These are phyloP conservation scores for Centrocercus urophasianus DNA, from an alignment of 2,113 vertebrate species.

Conservation along the genomic window DNA sequence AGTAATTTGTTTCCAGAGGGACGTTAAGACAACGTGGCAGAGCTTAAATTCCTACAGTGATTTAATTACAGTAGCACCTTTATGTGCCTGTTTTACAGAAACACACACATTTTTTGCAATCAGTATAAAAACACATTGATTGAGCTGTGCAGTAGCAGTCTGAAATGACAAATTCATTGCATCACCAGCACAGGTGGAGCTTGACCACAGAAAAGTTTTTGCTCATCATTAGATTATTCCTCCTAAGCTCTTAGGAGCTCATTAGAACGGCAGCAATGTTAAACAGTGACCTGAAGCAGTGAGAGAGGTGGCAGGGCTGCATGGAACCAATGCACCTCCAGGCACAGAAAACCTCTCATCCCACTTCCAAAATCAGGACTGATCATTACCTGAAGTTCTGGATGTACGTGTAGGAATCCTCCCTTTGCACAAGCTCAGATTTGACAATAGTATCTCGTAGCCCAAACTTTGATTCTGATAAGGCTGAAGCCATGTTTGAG, in stretches of 20 bases:
- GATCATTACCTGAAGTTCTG: slow-evolving; percentile 85
- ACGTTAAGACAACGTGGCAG: neutral
- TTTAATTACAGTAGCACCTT: neutral
- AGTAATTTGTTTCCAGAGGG: neutral
- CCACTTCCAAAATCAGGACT: neutral
- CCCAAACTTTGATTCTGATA: slow-evolving; percentile 87
- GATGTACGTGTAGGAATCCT: slow-evolving; percentile 88
- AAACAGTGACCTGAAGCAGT: neutral
- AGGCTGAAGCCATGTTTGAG: slow-evolving; percentile 85
- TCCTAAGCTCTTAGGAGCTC: neutral
- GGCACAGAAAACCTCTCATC: neutral
- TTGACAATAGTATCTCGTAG: slow-evolving; percentile 90
- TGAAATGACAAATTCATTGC: neutral
- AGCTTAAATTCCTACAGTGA: neutral
- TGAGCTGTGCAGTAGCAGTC: neutral
- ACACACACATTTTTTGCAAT: neutral
- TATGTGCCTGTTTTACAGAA: neutral
- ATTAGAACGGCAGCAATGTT: neutral
- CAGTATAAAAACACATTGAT: neutral
- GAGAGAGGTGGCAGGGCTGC: neutral
- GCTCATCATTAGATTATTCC: neutral
- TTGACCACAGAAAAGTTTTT: neutral
- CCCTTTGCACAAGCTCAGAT: slow-evolving; percentile 88
- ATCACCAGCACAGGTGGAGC: neutral
- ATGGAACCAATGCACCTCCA: neutral